These are phyloP conservation scores for Macrophya alboannulata DNA, from an alignment of 2,888 invertebrate species.

Conservation along the genomic window DNA sequence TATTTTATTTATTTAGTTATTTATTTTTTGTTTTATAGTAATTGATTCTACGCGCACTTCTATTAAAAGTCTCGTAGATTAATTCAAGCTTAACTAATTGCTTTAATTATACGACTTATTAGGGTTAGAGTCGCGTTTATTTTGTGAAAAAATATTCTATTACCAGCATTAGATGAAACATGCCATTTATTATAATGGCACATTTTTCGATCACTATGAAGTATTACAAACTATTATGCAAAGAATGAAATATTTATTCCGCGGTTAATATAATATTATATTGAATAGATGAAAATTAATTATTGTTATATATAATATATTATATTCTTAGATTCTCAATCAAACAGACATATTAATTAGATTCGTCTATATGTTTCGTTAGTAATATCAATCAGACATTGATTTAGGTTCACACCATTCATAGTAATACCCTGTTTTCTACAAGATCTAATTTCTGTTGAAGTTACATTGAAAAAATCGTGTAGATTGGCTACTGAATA, in stretches of 20 bases:
- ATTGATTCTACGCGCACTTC: conserved; percentile 9
- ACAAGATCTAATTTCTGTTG: conserved; percentile 1
- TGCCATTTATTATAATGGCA: background rate
- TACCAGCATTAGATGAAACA: background rate
- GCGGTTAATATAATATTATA: background rate
- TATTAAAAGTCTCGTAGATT: background rate
- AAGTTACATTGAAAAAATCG: background rate
- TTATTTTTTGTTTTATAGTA: background rate
- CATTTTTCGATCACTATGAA: background rate
- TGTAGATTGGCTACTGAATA: background rate
- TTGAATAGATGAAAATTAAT: conserved; percentile 17
- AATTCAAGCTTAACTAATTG: conserved; percentile 19
- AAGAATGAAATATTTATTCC: conserved; percentile 17
- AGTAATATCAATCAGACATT: conserved; percentile 13
- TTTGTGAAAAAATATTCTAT: conserved; percentile 25
- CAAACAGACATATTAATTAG: background rate
- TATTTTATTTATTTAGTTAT: background rate
- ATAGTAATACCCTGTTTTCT: conserved; percentile 31
- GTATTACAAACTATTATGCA: conserved; percentile 4
- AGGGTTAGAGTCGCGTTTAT: conserved; percentile 1
- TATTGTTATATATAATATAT: background rate
- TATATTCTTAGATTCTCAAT: background rate
- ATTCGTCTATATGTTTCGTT: too few species aligned
- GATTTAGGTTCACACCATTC: background rate
- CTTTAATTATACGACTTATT: background rate